These are phyloP conservation scores for Artemia sinica DNA, from an alignment of 2,888 invertebrate species.

Conservation along the genomic window DNA sequence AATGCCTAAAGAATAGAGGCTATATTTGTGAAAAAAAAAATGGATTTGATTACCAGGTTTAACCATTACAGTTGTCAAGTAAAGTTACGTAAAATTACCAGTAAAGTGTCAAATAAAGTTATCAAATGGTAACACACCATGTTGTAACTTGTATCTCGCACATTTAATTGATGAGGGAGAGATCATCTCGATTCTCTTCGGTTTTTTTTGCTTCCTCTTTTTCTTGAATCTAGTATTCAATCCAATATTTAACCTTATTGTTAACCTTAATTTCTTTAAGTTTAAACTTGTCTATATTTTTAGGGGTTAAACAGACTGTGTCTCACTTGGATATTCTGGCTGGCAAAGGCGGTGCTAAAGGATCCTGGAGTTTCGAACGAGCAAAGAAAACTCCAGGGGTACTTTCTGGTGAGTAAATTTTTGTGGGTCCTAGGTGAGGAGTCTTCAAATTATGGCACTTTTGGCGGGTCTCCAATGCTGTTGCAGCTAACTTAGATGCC, in stretches of 20 bases:
- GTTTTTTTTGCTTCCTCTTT: not conserved
- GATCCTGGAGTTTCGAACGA: constrained; percentile 35
- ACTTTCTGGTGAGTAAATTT: not conserved
- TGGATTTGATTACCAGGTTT: no score
- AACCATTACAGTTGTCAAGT: no score
- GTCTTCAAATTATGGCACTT: no score
- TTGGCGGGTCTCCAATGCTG: no score
- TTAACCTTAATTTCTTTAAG: constrained; percentile 17
- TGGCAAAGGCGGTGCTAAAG: constrained; percentile 41
- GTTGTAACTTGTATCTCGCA: no score
- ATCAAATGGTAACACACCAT: no score
- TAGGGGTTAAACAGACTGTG: constrained; percentile 32
- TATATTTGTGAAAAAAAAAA: no score
- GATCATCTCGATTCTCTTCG: not conserved
- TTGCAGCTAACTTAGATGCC: no score
- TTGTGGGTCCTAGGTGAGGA: not conserved
- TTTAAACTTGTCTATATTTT: constrained; percentile 11
- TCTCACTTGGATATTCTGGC: constrained; percentile 47
- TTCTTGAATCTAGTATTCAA: not conserved
- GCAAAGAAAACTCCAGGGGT: constrained; percentile 33
- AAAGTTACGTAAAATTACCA: no score
- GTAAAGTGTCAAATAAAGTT: no score
- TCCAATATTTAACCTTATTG: not conserved
- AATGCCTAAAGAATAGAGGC: no score
- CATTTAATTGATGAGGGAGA: no score